Conservation (phyloP, 2,888 invertebrate species). For the Cenopis cana region DNA sequence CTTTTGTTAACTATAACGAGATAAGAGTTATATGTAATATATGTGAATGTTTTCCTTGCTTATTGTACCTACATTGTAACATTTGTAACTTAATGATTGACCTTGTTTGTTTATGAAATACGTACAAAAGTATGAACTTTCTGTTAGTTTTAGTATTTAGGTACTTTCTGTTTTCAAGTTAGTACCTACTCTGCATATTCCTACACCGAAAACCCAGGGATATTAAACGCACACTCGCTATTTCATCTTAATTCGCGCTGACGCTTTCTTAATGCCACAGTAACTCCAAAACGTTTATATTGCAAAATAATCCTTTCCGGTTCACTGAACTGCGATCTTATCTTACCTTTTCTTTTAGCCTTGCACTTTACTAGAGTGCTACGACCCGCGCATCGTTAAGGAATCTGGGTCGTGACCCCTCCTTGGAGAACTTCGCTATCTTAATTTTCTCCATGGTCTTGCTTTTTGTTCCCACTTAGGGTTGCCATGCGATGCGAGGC, state of each 20-base stretch:
- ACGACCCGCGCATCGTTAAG: slow-evolving; percentile 49
- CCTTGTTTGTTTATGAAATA: no score
- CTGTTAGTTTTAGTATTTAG: no score
- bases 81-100: no score
- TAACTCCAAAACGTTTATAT: slow-evolving; percentile 6
- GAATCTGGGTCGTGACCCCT: slow-evolving; percentile 56
- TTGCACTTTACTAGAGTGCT: slow-evolving; percentile 31
- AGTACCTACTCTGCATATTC: no score
- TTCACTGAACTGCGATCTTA: slow-evolving; percentile 27
- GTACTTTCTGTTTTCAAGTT: no score
- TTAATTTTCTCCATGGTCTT: slow-evolving; percentile 36
- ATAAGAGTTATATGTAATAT: not conserved
- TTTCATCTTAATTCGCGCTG: not conserved
- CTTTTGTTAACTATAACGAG: slow-evolving; percentile 6
- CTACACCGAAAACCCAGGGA: no score
- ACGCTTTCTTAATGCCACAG: not conserved
- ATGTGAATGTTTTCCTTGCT: not conserved
- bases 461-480: slow-evolving; percentile 4
- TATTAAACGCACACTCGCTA: not conserved
- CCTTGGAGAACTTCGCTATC: slow-evolving; percentile 46
- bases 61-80: not conserved
- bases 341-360: slow-evolving; percentile 32
- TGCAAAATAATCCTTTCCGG: slow-evolving; percentile 17
- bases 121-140: no score
- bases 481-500: no score